Conservation (phyloP, 2,113 vertebrate genomes). For the Gopherus evgoodei region DNA sequence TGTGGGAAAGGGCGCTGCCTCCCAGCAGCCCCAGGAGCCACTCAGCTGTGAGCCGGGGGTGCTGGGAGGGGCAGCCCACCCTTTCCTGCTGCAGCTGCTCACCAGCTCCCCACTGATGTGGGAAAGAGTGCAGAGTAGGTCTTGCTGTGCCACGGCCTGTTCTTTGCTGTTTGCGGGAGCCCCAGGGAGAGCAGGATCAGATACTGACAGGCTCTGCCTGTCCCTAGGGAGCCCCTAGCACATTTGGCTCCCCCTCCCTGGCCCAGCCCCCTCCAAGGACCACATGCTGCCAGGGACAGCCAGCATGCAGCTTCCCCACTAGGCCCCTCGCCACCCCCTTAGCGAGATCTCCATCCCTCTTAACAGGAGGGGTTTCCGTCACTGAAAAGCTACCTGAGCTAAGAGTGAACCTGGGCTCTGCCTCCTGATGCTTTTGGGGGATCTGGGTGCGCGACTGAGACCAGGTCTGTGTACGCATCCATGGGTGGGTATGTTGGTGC, state of each 20-base stretch:
- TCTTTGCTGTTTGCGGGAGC: neutral
- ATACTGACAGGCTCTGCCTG: neutral
- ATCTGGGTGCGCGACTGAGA: too few relatives aligned
- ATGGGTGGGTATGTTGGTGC: neutral
- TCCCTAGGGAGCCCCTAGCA: neutral
- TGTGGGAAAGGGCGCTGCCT: too few relatives aligned
- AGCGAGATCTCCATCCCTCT: too few relatives aligned
- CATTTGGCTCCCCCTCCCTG: neutral
- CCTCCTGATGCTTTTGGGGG: too few relatives aligned
- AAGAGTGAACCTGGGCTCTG: too few relatives aligned
- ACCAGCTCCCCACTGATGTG: neutral
- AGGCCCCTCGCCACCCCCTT: too few relatives aligned
- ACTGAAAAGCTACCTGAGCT: too few relatives aligned
- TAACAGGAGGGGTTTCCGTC: too few relatives aligned
- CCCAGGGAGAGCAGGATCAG: neutral
- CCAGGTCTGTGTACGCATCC: too few relatives aligned
- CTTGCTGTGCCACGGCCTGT: neutral
- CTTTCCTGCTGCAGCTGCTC: neutral
- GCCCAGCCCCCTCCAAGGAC: too few relatives aligned
- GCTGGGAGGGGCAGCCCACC: neutral
- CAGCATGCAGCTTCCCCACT: too few relatives aligned
- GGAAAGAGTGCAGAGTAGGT: neutral
- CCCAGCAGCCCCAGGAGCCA: neutral
- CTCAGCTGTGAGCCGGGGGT: too few relatives aligned
- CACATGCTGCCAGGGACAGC: neutral